Base-by-base conservation (phyloP, 2,888 invertebrate genomes). In the Drosophila picticornis region DNA sequence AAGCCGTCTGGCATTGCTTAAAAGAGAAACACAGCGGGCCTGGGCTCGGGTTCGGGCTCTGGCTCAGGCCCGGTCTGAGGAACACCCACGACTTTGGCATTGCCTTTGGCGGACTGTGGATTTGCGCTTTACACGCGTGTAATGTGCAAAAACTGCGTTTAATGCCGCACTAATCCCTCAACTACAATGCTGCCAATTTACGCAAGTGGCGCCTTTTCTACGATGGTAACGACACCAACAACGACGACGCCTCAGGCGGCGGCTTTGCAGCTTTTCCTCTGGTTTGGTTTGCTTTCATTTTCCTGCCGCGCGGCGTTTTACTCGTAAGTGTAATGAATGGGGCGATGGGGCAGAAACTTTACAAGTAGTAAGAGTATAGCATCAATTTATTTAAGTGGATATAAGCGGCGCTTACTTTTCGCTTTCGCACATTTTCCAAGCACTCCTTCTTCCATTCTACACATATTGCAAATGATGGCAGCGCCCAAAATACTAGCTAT, bases 121-220 rank as follows among this genome's bases (percentile, higher is more conserved):
- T 88, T 84, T 88, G 88, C 76, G 85, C 86, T 80, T 87, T 87
- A 87, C 86, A 87, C 87, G 86, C 90, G 87, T 87, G 90, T 88
- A 90, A 90, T 88, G 90, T 90, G 84, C 87, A 90, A 88, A 90
- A 86, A 86, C 89, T 90, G 90, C 89, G 90, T 86, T 88, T 88
- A 90, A 88, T 90, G 90, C 88, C 82, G 75, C 88, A 87, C 89
- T 88, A 88, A 88, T 88, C 88, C 88, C 87, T 88, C 89, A 88
- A 88, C 88, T 89, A 88, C 90, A 88, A 90, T 87, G 82, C 84
- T 87, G 90, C 89, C 89, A 88, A 90, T 90, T 88, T 87, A 80
- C 90, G 86, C 90, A 90, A 86, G 90, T 86, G 88, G 72, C 86
- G 88, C 67, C 68, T 64, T 68, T 58, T 61, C 81, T 72, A n/a